phyloP scores from a whole-genome alignment of 2,797 vertebrate genomes.

The Parauchenoglanis ngamensis region DNA sequence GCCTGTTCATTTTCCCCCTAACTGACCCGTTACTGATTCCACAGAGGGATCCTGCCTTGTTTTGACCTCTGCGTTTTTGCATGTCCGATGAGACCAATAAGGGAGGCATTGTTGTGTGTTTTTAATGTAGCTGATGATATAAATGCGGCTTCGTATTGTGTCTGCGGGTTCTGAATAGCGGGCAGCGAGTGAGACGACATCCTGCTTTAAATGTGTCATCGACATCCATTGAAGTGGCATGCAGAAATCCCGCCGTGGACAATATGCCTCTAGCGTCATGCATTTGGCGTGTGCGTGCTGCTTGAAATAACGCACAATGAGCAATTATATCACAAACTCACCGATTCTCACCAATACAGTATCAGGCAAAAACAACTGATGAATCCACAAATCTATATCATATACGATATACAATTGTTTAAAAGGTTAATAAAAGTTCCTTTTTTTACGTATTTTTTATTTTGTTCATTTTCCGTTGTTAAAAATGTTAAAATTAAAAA shows the following conservation, averaged over 20 bases:
- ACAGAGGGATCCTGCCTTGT: constrained; percentile 60
- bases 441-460: not conserved
- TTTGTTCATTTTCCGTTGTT: too few species aligned
- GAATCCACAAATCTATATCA: not conserved
- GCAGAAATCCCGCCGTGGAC: not conserved
- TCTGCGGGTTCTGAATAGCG: constrained; percentile 71
- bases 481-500: too few species aligned
- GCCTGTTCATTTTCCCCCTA: constrained; percentile 65
- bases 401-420: not conserved
- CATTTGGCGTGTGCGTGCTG: too few species aligned
- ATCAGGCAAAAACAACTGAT: not conserved
- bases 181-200: constrained; percentile 65
- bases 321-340: not conserved
- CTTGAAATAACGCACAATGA: not conserved
- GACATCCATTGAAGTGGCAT: constrained; percentile 41
- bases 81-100: constrained; percentile 61
- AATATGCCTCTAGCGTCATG: not conserved
- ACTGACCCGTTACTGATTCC: constrained; percentile 59
- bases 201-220: constrained; percentile 79
- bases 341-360: not conserved
- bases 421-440: not conserved
- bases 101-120: constrained; percentile 66
- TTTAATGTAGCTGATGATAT: constrained; percentile 77
- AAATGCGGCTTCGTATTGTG: constrained; percentile 70
- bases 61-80: constrained; percentile 52